These are phyloP conservation scores for Drosophila nigromelanica DNA, from an alignment of 1,140 invertebrate species.

Conservation along the genomic window DNA sequence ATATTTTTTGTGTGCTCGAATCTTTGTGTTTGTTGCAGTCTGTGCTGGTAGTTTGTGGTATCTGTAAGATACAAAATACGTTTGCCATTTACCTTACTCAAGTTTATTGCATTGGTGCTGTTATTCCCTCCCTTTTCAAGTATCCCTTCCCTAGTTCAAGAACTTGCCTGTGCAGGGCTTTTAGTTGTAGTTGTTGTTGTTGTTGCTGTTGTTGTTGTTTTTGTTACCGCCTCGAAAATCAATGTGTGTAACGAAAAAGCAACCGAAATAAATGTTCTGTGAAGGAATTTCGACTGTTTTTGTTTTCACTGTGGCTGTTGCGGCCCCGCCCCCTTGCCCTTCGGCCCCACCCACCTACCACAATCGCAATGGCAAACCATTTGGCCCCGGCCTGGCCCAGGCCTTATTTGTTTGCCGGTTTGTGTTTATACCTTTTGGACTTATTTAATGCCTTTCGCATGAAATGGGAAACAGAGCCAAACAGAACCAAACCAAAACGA, in stretches of 20 bases:
- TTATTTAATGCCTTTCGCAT: conserved; percentile 77
- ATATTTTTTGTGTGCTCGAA: not conserved
- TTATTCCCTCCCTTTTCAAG: conserved; percentile 9
- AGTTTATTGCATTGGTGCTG: conserved; percentile 67
- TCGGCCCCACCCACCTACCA: conserved; percentile 8
- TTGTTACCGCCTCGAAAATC: conserved; percentile 65
- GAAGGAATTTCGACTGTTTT: conserved; percentile 82
- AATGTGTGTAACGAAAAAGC: conserved; percentile 82
- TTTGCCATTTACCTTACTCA: conserved; percentile 69
- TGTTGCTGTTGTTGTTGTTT: conserved; percentile 8
- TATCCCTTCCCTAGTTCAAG: not conserved
- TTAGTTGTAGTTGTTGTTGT: not conserved
- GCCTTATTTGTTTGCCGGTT: conserved; percentile 71
- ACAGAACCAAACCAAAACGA: conserved; percentile 36
- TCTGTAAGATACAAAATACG: conserved; percentile 67
- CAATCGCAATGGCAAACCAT: conserved; percentile 55
- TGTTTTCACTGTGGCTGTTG: conserved; percentile 47
- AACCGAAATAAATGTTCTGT: conserved; percentile 83
- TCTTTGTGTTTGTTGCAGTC: conserved; percentile 37
- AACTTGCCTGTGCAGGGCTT: not conserved
- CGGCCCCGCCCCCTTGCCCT: not conserved
- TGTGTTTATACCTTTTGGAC: conserved; percentile 79
- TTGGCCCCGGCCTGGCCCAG: conserved; percentile 34
- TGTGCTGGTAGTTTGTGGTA: conserved; percentile 35
- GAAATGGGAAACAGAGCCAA: conserved; percentile 72